phyloP scores from a whole-genome alignment of 2,888 invertebrate species.

The Eueremaeus valkanovi region DNA sequence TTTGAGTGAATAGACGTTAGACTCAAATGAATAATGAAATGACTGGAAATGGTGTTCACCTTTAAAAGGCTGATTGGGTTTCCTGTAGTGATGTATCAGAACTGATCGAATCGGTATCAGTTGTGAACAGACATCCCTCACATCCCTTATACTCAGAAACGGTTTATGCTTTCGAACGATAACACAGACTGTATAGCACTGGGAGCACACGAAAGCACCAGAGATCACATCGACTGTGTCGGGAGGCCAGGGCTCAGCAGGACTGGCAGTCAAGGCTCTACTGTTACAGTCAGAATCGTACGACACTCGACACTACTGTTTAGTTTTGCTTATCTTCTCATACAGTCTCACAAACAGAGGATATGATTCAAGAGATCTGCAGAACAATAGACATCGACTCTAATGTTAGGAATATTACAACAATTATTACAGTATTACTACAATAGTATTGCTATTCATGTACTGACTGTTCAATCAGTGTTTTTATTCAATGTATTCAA shows the following conservation, averaged over 20 bases:
- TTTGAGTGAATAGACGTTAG: not conserved
- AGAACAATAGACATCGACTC: no score
- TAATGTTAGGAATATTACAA: no score
- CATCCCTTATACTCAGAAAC: slow-evolving; percentile 25
- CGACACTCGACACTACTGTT: no score
- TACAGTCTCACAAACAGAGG: not conserved
- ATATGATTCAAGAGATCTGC: not conserved
- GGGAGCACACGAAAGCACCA: not conserved
- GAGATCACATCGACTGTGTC: not conserved
- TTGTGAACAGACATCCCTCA: slow-evolving; percentile 30
- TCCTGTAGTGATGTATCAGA: no score
- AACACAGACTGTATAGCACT: not conserved
- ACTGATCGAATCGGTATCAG: slow-evolving; percentile 24
- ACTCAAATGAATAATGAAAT: slow-evolving; percentile 5
- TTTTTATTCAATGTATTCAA: no score
- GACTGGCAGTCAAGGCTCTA: no score
- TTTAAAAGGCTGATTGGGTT: slow-evolving; percentile 28
- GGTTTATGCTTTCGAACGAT: slow-evolving; percentile 13
- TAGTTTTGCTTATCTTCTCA: no score
- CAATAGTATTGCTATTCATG: no score
- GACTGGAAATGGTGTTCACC: slow-evolving; percentile 24
- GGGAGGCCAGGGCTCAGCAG: no score
- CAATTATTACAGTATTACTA: no score
- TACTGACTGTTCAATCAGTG: no score
- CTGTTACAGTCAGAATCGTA: no score